Percentiles rank a stretch among this genome's conserved stretches.
Conservation (phyloP, 2,888 invertebrate genomes). For the Agriopis leucophaearia region DNA sequence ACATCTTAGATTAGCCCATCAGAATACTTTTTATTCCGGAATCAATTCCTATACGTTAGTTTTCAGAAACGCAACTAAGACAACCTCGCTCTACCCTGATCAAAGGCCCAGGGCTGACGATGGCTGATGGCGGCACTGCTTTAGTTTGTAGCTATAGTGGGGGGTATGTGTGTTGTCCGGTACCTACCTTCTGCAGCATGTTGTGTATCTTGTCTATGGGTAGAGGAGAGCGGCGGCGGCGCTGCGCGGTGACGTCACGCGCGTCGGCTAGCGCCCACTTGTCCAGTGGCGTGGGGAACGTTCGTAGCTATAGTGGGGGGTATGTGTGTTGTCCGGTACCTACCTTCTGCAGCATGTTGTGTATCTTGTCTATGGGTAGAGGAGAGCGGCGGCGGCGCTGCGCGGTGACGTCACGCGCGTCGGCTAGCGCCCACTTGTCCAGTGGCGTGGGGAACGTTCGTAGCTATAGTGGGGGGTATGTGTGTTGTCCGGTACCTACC, state of each 20-base stretch:
- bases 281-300: constrained; percentile 98
- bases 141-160: constrained; percentile 86
- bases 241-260: constrained; percentile 92
- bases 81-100: no score
- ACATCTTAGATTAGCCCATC: no score
- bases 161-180: not conserved
- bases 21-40: no score
- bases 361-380: constrained; percentile 95
- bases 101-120: no score
- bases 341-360: constrained; percentile 91
- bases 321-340: constrained; percentile 53
- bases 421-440: constrained; percentile 96
- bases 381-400: constrained; percentile 91
- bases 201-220: constrained; percentile 97
- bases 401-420: constrained; percentile 94
- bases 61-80: no score
- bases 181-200: constrained; percentile 88
- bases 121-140: no score
- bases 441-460: constrained; percentile 98
- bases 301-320: constrained; percentile 77
- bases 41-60: no score
- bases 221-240: constrained; percentile 90
- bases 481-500: constrained; percentile 61
- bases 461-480: not conserved
- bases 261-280: constrained; percentile 97